These are phyloP conservation scores for Callaeas wilsoni DNA, from an alignment of 2,113 vertebrate genomes.

Conservation along the genomic window DNA sequence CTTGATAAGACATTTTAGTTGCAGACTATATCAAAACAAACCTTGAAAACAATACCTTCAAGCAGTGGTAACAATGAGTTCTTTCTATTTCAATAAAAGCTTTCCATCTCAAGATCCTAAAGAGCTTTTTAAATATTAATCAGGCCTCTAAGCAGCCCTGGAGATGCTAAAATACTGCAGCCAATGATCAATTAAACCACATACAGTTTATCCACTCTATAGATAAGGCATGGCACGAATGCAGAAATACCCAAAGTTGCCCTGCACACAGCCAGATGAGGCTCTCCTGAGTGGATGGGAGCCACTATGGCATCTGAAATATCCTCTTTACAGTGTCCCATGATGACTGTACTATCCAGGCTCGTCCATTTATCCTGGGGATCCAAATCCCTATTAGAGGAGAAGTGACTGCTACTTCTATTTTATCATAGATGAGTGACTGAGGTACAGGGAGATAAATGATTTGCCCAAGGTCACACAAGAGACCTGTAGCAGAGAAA, in stretches of 20 bases:
- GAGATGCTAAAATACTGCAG: conserved; percentile 46
- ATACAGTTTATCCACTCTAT: background rate
- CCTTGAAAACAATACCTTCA: conserved; percentile 23
- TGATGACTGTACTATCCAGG: background rate
- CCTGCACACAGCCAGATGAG: background rate
- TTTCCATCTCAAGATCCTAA: conserved; percentile 31
- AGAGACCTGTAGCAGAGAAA: conserved; percentile 1
- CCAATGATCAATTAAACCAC: conserved; percentile 53
- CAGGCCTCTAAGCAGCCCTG: conserved; percentile 22
- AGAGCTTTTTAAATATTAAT: conserved; percentile 61
- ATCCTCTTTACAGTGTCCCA: background rate
- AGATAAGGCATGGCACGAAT: background rate
- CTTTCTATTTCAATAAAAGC: conserved; percentile 48
- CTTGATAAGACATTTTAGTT: background rate
- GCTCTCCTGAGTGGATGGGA: background rate
- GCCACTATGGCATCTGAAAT: conserved; percentile 20
- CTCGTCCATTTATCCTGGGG: conserved; percentile 20
- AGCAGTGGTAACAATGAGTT: background rate
- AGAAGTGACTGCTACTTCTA: background rate
- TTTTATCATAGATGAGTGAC: conserved; percentile 31
- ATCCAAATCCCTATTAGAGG: background rate
- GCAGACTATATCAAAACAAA: conserved; percentile 12
- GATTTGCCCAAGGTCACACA: conserved; percentile 29
- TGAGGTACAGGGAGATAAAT: conserved; percentile 12
- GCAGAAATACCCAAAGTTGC: background rate